Base-by-base conservation (phyloP, 2,113 vertebrate genomes). In the Heteronetta atricapilla region DNA sequence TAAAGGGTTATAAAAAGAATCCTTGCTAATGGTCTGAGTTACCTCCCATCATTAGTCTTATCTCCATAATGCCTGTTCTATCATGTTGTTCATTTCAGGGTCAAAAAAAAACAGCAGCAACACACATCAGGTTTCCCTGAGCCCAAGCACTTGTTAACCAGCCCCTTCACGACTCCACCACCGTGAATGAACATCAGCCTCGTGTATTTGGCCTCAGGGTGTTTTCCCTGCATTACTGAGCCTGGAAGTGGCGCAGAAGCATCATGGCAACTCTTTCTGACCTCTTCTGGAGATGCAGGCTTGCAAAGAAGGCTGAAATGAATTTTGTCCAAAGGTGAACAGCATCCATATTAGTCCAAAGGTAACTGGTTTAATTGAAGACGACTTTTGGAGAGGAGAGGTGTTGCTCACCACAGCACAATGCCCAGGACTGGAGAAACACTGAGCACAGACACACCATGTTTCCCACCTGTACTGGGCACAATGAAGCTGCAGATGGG, bases 1-100 rank as follows among this genome's bases (percentile, higher is more conserved):
- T 82, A 79, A 90, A 25, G n/a, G 28, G 12, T 59, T 80, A 85
- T 84, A 93, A 95, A 94, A 95, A 92, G 79, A 86, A 94, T 76
- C 50, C 18, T 74, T 84, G 55, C 46, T 82, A 69, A 89, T 76
- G 38, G 69, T 62, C 33, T 92, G 77, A 70, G 42, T 68, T 94
- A 68, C 69, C 92, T 93, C 81, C 58, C 59, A 19, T 88, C 67
- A 28, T 92, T 53, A 89, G 11, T 22, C 50, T 90, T 96, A 95
- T 94, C 94, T 95, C 62, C 50, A 50, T 53, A 28, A 12, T 29
- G 83, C 93, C 38, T 93, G 88, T 90, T 95, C 66, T 56, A 44
- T 72, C 93, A 86, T 46, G 92, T 63, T 58, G 46, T 17, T 88
- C 76, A 72, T 78, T 95, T 88, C 82, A 88, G 53, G 80, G 69